Percentiles rank a stretch among this genome's conserved stretches.
These are phyloP conservation scores for Gasterosteus aculeatus DNA, from an alignment of 2,113 vertebrate species.

Conservation along the genomic window DNA sequence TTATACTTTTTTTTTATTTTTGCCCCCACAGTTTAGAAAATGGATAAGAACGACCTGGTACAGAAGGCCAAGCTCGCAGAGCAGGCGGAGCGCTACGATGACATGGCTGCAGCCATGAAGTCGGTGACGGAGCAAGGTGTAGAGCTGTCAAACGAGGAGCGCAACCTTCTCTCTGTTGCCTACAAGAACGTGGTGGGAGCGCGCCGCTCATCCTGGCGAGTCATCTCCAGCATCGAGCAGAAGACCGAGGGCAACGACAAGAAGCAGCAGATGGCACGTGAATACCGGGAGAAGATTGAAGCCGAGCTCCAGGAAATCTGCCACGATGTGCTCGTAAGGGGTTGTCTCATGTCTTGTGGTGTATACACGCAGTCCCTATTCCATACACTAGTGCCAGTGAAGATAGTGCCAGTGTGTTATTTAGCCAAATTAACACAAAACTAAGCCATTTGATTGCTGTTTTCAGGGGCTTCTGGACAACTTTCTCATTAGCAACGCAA, in stretches of 20 bases:
- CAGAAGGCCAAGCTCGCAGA: constrained; percentile 98
- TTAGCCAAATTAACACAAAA: neutral
- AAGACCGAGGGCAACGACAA: constrained; percentile 97
- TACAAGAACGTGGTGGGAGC: constrained; percentile 99
- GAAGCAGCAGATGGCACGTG: constrained; percentile 95
- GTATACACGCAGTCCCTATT: neutral
- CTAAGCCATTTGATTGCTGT: constrained; percentile 1
- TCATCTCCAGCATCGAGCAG: constrained; percentile 99
- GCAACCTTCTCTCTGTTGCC: constrained; percentile 96
- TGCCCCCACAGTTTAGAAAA: constrained; percentile 79
- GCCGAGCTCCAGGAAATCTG: constrained; percentile 95
- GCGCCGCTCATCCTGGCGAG: constrained; percentile 97
- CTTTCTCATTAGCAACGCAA: constrained; percentile 91
- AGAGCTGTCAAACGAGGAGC: constrained; percentile 96
- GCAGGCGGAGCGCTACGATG: constrained; percentile 98
- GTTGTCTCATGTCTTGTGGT: constrained; percentile 18
- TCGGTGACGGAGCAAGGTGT: constrained; percentile 92
- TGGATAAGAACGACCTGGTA: constrained; percentile 98
- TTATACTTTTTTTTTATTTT: neutral
- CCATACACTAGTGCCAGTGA: neutral
- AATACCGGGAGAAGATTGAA: constrained; percentile 98
- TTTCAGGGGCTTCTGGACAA: constrained; percentile 94
- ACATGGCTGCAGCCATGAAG: constrained; percentile 98
- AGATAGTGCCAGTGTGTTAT: neutral
- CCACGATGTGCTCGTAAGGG: constrained; percentile 94